A percentile compares a stretch with the other conserved stretches of the same genome.
Conservation (phyloP, 2,113 vertebrate species). For the Stomatorhinus ivindoensis region DNA sequence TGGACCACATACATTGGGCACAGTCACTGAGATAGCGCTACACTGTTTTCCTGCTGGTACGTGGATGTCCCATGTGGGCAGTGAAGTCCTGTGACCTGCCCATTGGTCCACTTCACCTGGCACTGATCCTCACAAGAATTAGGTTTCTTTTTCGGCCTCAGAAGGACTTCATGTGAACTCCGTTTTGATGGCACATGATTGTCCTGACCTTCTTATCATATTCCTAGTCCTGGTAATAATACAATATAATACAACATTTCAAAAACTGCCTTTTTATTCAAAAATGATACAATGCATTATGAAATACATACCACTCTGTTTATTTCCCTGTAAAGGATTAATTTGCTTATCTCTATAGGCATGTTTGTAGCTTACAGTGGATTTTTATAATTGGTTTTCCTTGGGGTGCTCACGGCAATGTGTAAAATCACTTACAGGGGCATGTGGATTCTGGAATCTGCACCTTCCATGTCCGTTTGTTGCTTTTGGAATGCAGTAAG, state of each 20-base stretch:
- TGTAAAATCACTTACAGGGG: background rate
- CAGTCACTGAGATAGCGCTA: background rate
- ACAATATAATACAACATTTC: background rate
- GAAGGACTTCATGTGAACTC: background rate
- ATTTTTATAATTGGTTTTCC: background rate
- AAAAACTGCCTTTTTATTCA: background rate
- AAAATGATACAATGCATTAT: background rate
- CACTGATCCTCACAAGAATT: background rate
- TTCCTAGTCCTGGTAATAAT: background rate
- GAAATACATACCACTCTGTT: background rate
- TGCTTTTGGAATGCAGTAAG: background rate
- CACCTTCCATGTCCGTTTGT: background rate
- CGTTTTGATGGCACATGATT: background rate
- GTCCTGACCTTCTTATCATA: background rate
- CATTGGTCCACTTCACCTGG: background rate
- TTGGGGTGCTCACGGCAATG: background rate
- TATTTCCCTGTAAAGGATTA: background rate
- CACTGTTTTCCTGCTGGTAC: background rate
- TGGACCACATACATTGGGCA: background rate
- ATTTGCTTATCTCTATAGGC: background rate
- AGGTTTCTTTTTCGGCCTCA: background rate
- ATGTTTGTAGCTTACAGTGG: background rate
- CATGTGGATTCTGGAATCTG: background rate
- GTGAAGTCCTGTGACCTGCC: background rate
- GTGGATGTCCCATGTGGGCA: background rate